Evolutionary conservation across 1,140 invertebrate genomes (phyloP).

Genomic region (Adoxophyes honmai): DNA sequence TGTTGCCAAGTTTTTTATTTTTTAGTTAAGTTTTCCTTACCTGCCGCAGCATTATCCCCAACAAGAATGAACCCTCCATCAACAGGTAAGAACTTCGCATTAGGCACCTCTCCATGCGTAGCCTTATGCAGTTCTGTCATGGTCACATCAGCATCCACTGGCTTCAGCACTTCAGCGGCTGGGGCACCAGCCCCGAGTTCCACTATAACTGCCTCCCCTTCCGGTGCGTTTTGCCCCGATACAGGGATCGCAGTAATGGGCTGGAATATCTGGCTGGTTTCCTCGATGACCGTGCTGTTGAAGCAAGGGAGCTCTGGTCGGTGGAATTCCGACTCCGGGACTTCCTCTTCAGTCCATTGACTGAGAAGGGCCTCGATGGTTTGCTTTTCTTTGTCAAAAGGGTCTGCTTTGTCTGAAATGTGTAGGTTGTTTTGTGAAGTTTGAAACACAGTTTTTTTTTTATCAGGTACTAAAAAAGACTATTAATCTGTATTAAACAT

Average conservation of each 20-base stretch:
- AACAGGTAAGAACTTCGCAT: conserved; percentile 55
- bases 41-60: conserved; percentile 43
- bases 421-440: neutral
- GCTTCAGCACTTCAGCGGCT: too few species aligned
- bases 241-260: conserved; percentile 53
- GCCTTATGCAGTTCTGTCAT: conserved; percentile 41
- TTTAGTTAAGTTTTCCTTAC: too few species aligned
- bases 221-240: conserved; percentile 26
- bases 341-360: conserved; percentile 71
- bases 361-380: conserved; percentile 66
- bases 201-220: conserved; percentile 49
- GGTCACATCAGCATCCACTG: conserved; percentile 28
- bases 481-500: too few species aligned
- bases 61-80: conserved; percentile 68
- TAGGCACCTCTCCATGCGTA: conserved; percentile 37
- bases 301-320: conserved; percentile 51
- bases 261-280: conserved; percentile 57
- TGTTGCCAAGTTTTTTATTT: too few species aligned
- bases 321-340: conserved; percentile 53
- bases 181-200: conserved; percentile 40
- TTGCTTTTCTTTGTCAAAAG: conserved; percentile 59
- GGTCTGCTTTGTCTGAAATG: conserved; percentile 58
- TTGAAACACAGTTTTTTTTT: too few species aligned
- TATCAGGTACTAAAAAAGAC: too few species aligned
- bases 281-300: conserved; percentile 55